These are phyloP conservation scores for Drosophila nigromelanica DNA, from an alignment of 1,140 invertebrate species.

Conservation along the genomic window DNA sequence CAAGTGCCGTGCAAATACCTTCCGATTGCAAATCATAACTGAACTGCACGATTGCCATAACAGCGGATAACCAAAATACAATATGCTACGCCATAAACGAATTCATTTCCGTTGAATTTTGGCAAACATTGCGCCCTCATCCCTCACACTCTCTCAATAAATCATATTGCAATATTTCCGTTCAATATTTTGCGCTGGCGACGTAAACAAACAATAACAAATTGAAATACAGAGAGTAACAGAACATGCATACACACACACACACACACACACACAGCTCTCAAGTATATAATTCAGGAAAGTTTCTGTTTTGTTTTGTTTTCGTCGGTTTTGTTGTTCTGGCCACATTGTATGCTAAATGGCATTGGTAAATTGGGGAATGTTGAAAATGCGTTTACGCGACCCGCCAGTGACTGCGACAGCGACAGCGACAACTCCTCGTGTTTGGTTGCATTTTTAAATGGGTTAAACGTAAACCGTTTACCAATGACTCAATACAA, in stretches of 20 bases:
- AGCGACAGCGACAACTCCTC: slow-evolving; percentile 19
- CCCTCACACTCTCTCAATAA: slow-evolving; percentile 49
- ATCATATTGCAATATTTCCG: slow-evolving; percentile 81
- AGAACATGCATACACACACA: neutral
- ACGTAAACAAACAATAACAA: slow-evolving; percentile 76
- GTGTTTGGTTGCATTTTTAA: slow-evolving; percentile 66
- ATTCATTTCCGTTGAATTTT: slow-evolving; percentile 77
- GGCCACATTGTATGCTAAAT: slow-evolving; percentile 76
- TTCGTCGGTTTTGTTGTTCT: slow-evolving; percentile 30
- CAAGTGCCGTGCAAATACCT: slow-evolving; percentile 57
- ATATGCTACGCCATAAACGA: slow-evolving; percentile 75
- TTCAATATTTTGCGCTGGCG: slow-evolving; percentile 75
- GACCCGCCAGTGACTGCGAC: slow-evolving; percentile 2
- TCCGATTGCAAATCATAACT: slow-evolving; percentile 60
- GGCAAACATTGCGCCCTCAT: slow-evolving; percentile 45
- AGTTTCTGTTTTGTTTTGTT: slow-evolving; percentile 18
- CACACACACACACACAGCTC: slow-evolving; percentile 2
- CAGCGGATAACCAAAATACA: slow-evolving; percentile 78
- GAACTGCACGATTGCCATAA: slow-evolving; percentile 54
- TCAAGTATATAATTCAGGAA: slow-evolving; percentile 27
- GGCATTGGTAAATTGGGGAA: slow-evolving; percentile 53
- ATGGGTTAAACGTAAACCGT: slow-evolving; percentile 81
- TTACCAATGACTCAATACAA: slow-evolving; percentile 80
- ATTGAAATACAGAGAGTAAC: slow-evolving; percentile 51
- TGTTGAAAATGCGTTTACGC: slow-evolving; percentile 67